Evolutionary conservation across 2,113 vertebrate species (phyloP), one percentile per base, ranked within the genome.

Genomic region (Heterocephalus glaber): DNA sequence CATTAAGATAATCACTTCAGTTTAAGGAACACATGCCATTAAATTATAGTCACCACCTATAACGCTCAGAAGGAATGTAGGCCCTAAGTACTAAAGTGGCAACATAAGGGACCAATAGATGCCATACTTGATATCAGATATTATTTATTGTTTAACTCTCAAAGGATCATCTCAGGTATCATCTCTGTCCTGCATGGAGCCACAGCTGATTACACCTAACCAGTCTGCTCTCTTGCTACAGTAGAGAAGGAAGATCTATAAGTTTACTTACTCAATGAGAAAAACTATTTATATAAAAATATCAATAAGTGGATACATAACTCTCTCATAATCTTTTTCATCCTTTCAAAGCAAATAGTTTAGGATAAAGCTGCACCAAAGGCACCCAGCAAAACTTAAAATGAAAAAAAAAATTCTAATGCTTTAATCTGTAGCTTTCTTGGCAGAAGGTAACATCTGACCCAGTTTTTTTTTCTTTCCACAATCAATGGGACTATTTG

Each of bases 241-340:
- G 52, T 44, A 47, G 81, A 95, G 33, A 79, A 76, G 33, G 49
- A 22, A 61, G 13, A 33, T 58, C 80, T 89, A 9, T 80, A 66
- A 90, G n/a, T 87, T 90, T 92, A 68, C n/a, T 66, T 38, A 88
- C 30, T 60, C 70, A 26, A 28, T 81, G 76, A 84, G 66, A 90
- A 44, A 92, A 92, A 22, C 74, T 70, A 47, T 89, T 84, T 79
- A 86, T 92, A 90, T 88, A 85, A 86, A 95, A 97, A 56, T 83
- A 93, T 82, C 60, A 61, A 0, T 86, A 92, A 91, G 17, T 94
- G n/a, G n/a, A 79, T 63, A 44, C 2, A 77, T 41, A 28, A n/a
- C 22, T 76, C 28, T 74, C 12, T 68, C 35, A 77, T 44, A 68
- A 54, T 76, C 52, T 83, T 82, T 77, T 84, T 84, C 49, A 76